Evolutionary conservation across 1,140 invertebrate species (phyloP).

Genomic region (Calliopsis andreniformis): DNA sequence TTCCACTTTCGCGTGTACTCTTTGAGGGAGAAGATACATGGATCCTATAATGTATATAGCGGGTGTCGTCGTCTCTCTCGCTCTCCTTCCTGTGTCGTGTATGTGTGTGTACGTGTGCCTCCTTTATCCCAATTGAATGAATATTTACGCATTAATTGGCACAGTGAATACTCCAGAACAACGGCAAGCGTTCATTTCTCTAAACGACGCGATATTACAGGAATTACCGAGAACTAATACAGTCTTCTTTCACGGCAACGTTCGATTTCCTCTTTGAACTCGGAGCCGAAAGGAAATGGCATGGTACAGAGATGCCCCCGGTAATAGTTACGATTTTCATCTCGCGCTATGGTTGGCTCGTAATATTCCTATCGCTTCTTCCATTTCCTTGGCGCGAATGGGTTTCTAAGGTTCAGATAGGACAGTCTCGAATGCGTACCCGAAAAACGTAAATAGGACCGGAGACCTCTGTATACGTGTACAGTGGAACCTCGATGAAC

Average conservation of each 20-base stretch:
- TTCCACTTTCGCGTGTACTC: not conserved
- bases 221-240: constrained; percentile 12
- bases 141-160: constrained; percentile 40
- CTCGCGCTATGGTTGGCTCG: not conserved
- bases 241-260: constrained; percentile 20
- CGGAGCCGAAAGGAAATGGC: not conserved
- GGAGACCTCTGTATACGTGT: too few species aligned
- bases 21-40: constrained; percentile 9
- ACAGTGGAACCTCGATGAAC: too few species aligned
- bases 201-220: constrained; percentile 8
- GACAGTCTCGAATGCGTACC: too few species aligned
- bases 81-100: not conserved
- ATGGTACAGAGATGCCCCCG: too few species aligned
- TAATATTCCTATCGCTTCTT: too few species aligned
- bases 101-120: constrained; percentile 17
- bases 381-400: too few species aligned
- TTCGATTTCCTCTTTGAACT: not conserved
- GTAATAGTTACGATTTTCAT: constrained; percentile 15
- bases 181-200: constrained; percentile 41
- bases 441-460: too few species aligned
- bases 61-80: not conserved
- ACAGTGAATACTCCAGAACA: constrained; percentile 52
- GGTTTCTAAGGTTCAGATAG: too few species aligned
- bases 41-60: constrained; percentile 5
- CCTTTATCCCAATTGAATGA: constrained; percentile 49